Percentiles rank a stretch among this genome's conserved stretches.
Conservation (phyloP, 1,140 invertebrate species). For the Gryllus bimaculatus region DNA sequence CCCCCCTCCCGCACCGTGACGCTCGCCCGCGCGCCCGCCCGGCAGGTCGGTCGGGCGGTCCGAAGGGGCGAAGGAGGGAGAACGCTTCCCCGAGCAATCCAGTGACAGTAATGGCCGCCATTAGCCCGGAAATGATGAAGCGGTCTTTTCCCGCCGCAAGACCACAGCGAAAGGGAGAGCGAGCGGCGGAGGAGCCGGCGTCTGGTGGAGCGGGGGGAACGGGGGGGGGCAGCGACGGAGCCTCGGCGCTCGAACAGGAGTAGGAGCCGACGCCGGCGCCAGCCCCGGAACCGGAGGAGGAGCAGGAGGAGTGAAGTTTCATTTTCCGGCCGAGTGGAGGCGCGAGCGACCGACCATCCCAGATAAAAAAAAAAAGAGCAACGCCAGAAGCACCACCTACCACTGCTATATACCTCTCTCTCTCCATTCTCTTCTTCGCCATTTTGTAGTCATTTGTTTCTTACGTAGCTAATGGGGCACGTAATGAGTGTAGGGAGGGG, state of each 20-base stretch:
- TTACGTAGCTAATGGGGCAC: conserved; percentile 24
- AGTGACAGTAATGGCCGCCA: conserved; percentile 24
- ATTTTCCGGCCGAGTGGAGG: conserved; percentile 23
- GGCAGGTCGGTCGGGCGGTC: neutral
- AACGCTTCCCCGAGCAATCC: conserved; percentile 11
- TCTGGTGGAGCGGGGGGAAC: conserved; percentile 17
- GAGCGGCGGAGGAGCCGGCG: neutral
- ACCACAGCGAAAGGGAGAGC: conserved; percentile 19
- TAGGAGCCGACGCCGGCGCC: conserved; percentile 14
- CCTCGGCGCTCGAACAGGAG: conserved; percentile 22
- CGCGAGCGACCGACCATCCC: conserved; percentile 19
- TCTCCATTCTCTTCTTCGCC: conserved; percentile 17
- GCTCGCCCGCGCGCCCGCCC: too few relatives aligned
- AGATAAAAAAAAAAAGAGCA: conserved; percentile 21
- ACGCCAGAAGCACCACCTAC: conserved; percentile 7
- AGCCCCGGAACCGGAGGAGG: conserved; percentile 1
- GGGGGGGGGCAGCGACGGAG: conserved; percentile 8
- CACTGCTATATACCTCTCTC: conserved; percentile 8
- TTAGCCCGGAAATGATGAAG: conserved; percentile 24
- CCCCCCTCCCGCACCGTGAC: neutral
- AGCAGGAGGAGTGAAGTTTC: conserved; percentile 16
- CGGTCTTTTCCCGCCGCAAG: conserved; percentile 23
- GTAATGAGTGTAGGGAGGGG: conserved; percentile 22
- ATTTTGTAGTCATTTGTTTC: conserved; percentile 25
- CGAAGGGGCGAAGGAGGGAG: neutral